A percentile compares a stretch with the other conserved stretches of the same genome.
phyloP scores from a whole-genome alignment of 2,888 invertebrate genomes.

The Morpho deidamia region DNA sequence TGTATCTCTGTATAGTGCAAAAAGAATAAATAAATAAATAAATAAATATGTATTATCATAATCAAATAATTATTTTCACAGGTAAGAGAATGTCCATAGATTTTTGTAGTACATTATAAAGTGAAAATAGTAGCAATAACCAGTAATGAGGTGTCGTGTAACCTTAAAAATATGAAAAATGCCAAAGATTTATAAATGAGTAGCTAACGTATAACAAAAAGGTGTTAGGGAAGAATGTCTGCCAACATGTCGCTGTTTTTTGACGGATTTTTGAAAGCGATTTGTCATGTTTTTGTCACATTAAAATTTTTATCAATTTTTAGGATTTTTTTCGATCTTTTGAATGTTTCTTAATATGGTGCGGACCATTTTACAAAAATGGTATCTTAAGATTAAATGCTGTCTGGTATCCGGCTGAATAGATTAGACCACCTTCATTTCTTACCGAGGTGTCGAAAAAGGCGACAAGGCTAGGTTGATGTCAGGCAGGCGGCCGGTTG shows the following conservation, averaged over 20 bases:
- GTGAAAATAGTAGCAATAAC: constrained; percentile 25
- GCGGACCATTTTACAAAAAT: no score
- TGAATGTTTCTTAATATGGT: neutral
- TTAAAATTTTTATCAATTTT: neutral
- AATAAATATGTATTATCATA: no score
- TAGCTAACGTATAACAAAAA: constrained; percentile 13
- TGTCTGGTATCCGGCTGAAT: no score
- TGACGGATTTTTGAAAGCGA: constrained; percentile 12
- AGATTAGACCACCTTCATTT: no score
- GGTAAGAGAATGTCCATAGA: neutral
- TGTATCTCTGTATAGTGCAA: no score
- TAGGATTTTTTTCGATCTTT: neutral
- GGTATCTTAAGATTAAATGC: no score
- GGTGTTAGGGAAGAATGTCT: constrained; percentile 7
- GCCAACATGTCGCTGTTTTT: constrained; percentile 9
- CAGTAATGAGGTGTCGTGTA: constrained; percentile 41
- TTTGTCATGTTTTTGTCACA: constrained; percentile 22
- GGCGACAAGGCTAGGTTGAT: no score
- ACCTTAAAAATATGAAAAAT: constrained; percentile 29
- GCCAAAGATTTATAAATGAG: constrained; percentile 17
- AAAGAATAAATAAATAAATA: no score
- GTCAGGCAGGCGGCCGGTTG: no score
- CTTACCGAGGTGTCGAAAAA: no score
- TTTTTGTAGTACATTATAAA: no score
- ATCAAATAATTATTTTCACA: no score